Evolutionary conservation across 2,113 vertebrate species (phyloP).

Genomic region (Pogona vitticeps): DNA sequence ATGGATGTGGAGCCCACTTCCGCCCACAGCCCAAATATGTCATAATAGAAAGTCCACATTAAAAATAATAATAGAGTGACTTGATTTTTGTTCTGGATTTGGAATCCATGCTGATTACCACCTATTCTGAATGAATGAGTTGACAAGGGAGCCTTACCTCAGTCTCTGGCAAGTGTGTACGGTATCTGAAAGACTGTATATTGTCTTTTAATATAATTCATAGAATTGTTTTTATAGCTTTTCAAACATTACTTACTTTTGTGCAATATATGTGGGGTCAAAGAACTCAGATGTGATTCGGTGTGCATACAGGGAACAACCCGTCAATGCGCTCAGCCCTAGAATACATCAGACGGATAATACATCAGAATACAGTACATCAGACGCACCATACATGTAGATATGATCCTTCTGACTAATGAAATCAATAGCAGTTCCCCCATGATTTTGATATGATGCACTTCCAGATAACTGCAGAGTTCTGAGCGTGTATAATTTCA

Average conservation of each 20-base stretch:
- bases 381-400: conserved; percentile 32
- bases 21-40: not conserved
- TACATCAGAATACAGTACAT: conserved; percentile 40
- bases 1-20: not conserved
- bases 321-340: conserved; percentile 92
- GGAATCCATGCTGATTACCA: too few relatives aligned
- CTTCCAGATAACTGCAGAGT: conserved; percentile 26
- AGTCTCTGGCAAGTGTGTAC: too few relatives aligned
- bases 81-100: not conserved
- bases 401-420: conserved; percentile 37
- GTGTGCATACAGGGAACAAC: conserved; percentile 91
- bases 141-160: too few relatives aligned
- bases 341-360: conserved; percentile 56
- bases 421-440: conserved; percentile 5
- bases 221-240: not conserved
- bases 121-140: too few relatives aligned
- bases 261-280: conserved; percentile 84
- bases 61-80: not conserved
- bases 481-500: conserved; percentile 40
- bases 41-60: not conserved
- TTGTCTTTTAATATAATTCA: too few relatives aligned
- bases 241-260: conserved; percentile 86
- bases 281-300: conserved; percentile 88
- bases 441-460: not conserved
- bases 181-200: too few relatives aligned